Base-by-base conservation (phyloP, 1,140 invertebrate species). In the Zaprionus kolodkinae region DNA sequence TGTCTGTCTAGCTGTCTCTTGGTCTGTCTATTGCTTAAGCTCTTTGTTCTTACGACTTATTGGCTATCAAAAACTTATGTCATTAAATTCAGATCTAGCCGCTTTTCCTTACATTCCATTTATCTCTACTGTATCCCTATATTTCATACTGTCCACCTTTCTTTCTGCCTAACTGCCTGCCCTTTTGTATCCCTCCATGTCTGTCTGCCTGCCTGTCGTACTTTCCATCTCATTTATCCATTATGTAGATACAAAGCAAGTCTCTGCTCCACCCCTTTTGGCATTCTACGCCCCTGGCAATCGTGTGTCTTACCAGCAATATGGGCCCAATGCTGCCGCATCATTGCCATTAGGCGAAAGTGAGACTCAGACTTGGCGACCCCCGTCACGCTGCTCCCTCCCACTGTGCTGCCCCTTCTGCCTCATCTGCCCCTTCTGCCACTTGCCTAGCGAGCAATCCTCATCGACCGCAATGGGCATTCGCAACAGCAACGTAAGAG, bases 281-380 rank as follows among this genome's bases (percentile, higher is more conserved):
- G 17, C 45, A 2, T 12, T 10, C 17, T 50, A 50, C 45, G 45
- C 45, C 45, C 4, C 45, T 50, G 45, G 17, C 45, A 50, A 50
- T 25, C 17, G 45, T 55, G 52, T 65, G 63, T 65, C 61, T 63
- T 54, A 57, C 54, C 15, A n/a, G 43, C 54, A 72, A 76, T 76
- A 66, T 72, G 73, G 69, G 73, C 68, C 62, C 72, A 76, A 76
- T 76, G 73, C 69, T 76, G 73, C 73, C 61, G 73, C 73, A 76
- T 76, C 73, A 76, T 76, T 65, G 73, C 62, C 73, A 76, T 72
- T 61, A 76, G 59, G 74, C 74, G 74, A 76, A 76, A 76, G 74
- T 76, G 57, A 72, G 62, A 66, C 72, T 61, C 67, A 45, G 66
- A 55, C 52, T 62, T 10, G 2, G n/a, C 50, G 43, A 30, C 65